Conservation (phyloP, 2,113 vertebrate genomes). For the Cyrtonyx montezumae region DNA sequence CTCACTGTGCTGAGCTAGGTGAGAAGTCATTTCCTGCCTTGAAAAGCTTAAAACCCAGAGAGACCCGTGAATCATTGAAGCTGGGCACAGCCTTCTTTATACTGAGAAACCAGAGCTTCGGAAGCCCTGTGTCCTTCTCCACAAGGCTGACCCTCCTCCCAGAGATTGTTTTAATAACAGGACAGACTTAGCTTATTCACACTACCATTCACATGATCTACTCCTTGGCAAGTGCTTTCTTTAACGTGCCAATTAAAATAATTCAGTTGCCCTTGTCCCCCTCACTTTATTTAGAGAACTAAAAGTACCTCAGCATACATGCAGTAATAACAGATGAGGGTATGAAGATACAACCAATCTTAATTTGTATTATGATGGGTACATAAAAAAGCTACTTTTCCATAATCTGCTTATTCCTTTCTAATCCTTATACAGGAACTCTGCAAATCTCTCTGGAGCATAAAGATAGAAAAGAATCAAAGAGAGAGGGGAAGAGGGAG, state of each 20-base stretch:
- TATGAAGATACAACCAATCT: conserved; percentile 25
- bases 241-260: conserved; percentile 34
- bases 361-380: conserved; percentile 42
- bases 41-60: not conserved
- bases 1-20: not conserved
- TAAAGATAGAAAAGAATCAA: conserved; percentile 10
- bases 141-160: not conserved
- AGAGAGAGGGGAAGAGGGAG: not conserved
- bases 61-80: not conserved
- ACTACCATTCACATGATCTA: not conserved
- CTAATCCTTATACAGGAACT: conserved; percentile 42
- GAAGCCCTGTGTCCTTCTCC: not conserved
- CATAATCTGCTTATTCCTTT: conserved; percentile 47
- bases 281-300: not conserved
- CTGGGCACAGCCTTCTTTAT: not conserved
- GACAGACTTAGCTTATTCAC: not conserved
- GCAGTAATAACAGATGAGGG: not conserved
- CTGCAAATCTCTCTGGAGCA: conserved; percentile 29
- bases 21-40: not conserved
- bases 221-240: not conserved
- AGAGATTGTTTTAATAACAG: not conserved
- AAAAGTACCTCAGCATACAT: not conserved
- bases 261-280: not conserved
- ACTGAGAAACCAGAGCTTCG: not conserved
- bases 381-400: conserved; percentile 45